A percentile compares a stretch with the other conserved stretches of the same genome.
Conservation (phyloP, 2,797 vertebrate genomes). For the Selene dorsalis region DNA sequence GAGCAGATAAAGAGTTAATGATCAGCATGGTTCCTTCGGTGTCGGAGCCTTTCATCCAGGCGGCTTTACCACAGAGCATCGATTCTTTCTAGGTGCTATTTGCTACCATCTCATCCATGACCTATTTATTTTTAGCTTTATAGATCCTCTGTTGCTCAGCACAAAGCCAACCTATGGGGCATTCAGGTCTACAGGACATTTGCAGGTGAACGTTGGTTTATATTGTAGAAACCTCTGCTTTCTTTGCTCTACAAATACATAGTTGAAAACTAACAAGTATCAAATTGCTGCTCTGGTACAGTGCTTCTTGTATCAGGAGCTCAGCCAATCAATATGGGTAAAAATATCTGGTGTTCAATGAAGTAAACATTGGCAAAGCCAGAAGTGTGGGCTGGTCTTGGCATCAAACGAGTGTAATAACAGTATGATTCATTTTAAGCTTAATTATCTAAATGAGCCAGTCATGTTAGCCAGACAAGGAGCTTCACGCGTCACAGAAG, state of each 20-base stretch:
- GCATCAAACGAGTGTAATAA: slow-evolving; percentile 29
- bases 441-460: slow-evolving; percentile 19
- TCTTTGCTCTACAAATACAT: slow-evolving; percentile 8
- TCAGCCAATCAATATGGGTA: slow-evolving; percentile 46
- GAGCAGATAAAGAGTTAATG: slow-evolving; percentile 60
- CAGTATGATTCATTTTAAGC: slow-evolving; percentile 18
- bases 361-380: slow-evolving; percentile 45
- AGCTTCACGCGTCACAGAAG: slow-evolving; percentile 18
- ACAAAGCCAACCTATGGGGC: slow-evolving; percentile 62
- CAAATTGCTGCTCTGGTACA: slow-evolving; percentile 18
- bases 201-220: slow-evolving; percentile 10
- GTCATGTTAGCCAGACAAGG: slow-evolving; percentile 3
- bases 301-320: slow-evolving; percentile 23
- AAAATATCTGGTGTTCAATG: slow-evolving; percentile 51
- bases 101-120: slow-evolving; percentile 67
- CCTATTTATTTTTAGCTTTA: slow-evolving; percentile 81
- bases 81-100: slow-evolving; percentile 73
- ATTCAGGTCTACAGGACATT: slow-evolving; percentile 41
- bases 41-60: slow-evolving; percentile 64
- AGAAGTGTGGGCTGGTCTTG: slow-evolving; percentile 39
- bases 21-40: slow-evolving; percentile 49
- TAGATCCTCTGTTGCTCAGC: slow-evolving; percentile 58
- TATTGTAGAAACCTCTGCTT: slow-evolving; percentile 13
- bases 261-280: slow-evolving; percentile 15
- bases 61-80: slow-evolving; percentile 64